These are phyloP conservation scores for Limnephilus marmoratus DNA, from an alignment of 2,888 invertebrate genomes.

Conservation along the genomic window DNA sequence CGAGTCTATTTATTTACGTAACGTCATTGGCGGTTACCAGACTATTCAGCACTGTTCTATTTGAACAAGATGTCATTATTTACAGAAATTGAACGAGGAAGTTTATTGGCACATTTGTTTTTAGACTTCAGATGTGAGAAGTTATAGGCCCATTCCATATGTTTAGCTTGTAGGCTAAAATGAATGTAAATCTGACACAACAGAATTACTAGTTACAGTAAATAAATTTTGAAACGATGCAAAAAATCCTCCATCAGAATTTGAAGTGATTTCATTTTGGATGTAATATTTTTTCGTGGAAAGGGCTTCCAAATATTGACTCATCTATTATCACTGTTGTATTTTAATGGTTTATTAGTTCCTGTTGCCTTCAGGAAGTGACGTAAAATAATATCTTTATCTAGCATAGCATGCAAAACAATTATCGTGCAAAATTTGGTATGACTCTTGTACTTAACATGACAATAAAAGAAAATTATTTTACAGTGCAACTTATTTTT, in stretches of 20 bases:
- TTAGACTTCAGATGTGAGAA: not conserved
- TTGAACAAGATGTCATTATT: too few relatives aligned
- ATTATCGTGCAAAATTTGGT: not conserved
- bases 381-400: not conserved
- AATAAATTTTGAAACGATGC: not conserved
- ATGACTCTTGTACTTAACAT: too few relatives aligned
- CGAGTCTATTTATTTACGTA: too few relatives aligned
- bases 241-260: not conserved
- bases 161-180: too few relatives aligned
- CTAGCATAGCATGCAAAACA: not conserved
- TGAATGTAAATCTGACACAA: too few relatives aligned
- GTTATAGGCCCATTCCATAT: not conserved
- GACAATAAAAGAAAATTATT: not conserved
- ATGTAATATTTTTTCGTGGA: not conserved
- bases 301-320: not conserved
- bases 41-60: too few relatives aligned
- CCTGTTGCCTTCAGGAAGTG: not conserved
- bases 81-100: too few relatives aligned
- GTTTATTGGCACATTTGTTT: not conserved
- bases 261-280: not conserved
- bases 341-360: not conserved
- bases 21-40: too few relatives aligned
- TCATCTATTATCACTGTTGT: not conserved
- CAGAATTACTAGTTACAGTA: not conserved
- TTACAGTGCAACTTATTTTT: not conserved